Conservation (phyloP, 2,888 invertebrate species). For the Stictocephala bisonia region DNA sequence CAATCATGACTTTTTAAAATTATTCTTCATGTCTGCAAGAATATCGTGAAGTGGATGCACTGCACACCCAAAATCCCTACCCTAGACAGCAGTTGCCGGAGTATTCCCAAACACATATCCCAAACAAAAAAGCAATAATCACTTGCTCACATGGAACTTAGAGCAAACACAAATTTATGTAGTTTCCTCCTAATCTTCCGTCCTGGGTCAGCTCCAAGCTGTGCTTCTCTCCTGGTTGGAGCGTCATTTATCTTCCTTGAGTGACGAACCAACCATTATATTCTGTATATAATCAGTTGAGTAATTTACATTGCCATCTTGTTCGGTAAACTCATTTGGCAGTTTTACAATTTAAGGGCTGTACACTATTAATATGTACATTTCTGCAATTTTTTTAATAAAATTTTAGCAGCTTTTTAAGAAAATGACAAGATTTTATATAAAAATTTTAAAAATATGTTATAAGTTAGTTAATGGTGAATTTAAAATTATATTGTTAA, state of each 20-base stretch:
- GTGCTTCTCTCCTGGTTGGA: not conserved
- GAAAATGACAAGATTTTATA: conserved; percentile 38
- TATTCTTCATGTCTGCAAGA: too few relatives aligned
- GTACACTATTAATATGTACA: conserved; percentile 37
- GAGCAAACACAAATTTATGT: conserved; percentile 17
- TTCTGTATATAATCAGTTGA: conserved; percentile 30
- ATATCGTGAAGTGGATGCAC: conserved; percentile 8
- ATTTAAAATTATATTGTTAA: conserved; percentile 35
- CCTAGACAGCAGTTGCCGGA: conserved; percentile 15
- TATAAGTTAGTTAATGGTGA: conserved; percentile 28
- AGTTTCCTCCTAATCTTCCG: conserved; percentile 26
- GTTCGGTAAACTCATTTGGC: conserved; percentile 38
- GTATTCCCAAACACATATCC: conserved; percentile 33
- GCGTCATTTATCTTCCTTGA: conserved; percentile 20
- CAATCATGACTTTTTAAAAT: too few relatives aligned
- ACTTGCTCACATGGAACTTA: conserved; percentile 23
- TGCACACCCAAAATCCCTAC: not conserved
- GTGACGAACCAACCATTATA: not conserved
- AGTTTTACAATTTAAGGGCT: conserved; percentile 39
- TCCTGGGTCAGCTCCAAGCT: conserved; percentile 29
- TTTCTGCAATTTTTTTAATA: conserved; percentile 36
- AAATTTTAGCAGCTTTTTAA: conserved; percentile 37
- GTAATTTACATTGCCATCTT: conserved; percentile 38
- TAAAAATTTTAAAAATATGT: conserved; percentile 34
- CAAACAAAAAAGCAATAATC: conserved; percentile 32